Evolutionary conservation across 2,797 vertebrate species (phyloP), one percentile per base, ranked within the genome.

Genomic region (Sebastes oblongus): DNA sequence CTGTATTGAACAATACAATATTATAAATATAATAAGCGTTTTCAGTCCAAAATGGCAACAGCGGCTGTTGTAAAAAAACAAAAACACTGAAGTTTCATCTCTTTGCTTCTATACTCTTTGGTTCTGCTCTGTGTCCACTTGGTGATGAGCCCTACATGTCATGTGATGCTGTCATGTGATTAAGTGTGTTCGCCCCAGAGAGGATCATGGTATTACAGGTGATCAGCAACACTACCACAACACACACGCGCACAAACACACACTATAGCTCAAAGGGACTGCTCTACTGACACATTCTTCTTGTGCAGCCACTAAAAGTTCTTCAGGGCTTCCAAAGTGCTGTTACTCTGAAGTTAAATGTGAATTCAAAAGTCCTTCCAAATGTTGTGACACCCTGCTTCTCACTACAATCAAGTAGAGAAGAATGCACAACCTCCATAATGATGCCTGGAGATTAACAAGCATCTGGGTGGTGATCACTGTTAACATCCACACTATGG

Each of bases 151-250:
- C 81, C 24, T 55, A 11, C 18, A 18, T 75, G 80, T 91, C 91
- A 92, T 88, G 88, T 93, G 91, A 88, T 13, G 22, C 20, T 1
- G 82, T 89, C 86, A 89, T 83, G 85, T 90, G 87, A 87, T 71
- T 61, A 55, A 54, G 72, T 71, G 73, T 77, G 55, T 88, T 87
- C 86, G 14, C 16, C 75, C 77, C 65, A 81, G 86, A 92, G 89
- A 86, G 92, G 94, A 94, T 95, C 91, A 94, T 79, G 90, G 92
- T 82, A 86, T 93, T 94, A 94, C 88, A 87, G 87, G 87, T 92
- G 88, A 94, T 92, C 89, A 91, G 86, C 83, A 73, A 77, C 50
- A 71, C 71, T 24, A n/a, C 34, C 29, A 61, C 74, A 78, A 32
- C 13, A 11, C 27, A 42, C 52, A 67, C 11, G 22, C 61, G 5